Percentiles rank a stretch among this genome's conserved stretches.
Evolutionary conservation across 2,888 invertebrate species (phyloP).

Genomic region (Drosophila bunnanda): DNA sequence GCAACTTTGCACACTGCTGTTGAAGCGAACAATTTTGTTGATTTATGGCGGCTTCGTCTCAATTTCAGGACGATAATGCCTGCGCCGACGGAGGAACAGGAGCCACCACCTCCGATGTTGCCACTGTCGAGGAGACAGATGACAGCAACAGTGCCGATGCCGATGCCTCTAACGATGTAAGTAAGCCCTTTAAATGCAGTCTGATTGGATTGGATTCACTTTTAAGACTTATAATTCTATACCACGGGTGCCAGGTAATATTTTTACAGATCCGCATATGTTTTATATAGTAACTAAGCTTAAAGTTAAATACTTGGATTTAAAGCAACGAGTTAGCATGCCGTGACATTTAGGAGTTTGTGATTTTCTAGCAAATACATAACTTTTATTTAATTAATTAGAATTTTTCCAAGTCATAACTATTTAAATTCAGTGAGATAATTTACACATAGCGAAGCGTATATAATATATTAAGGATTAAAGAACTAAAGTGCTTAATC

Average conservation of each 20-base stretch:
- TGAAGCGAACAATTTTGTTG: constrained; percentile 54
- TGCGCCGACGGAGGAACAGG: constrained; percentile 20
- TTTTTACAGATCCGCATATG: too few species aligned
- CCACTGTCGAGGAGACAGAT: constrained; percentile 43
- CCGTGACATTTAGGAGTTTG: too few species aligned
- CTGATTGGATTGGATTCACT: constrained; percentile 11
- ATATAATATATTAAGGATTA: background rate
- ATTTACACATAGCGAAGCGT: background rate
- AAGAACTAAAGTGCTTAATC: background rate
- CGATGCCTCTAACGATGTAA: constrained; percentile 60
- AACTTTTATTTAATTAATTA: background rate
- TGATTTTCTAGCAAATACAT: background rate
- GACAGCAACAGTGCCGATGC: constrained; percentile 64
- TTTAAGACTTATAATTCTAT: background rate
- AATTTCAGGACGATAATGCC: constrained; percentile 77
- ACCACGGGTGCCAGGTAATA: too few species aligned
- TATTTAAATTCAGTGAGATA: background rate
- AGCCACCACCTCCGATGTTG: constrained; percentile 7
- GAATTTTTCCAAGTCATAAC: too few species aligned
- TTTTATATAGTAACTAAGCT: background rate
- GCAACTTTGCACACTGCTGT: constrained; percentile 42
- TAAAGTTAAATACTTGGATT: background rate
- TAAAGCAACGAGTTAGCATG: too few species aligned
- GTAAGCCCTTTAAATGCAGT: constrained; percentile 19
- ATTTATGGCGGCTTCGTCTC: constrained; percentile 66